A percentile compares a stretch with the other conserved stretches of the same genome.
These are phyloP conservation scores for Garra rufa DNA, from an alignment of 2,113 vertebrate species.

Conservation along the genomic window DNA sequence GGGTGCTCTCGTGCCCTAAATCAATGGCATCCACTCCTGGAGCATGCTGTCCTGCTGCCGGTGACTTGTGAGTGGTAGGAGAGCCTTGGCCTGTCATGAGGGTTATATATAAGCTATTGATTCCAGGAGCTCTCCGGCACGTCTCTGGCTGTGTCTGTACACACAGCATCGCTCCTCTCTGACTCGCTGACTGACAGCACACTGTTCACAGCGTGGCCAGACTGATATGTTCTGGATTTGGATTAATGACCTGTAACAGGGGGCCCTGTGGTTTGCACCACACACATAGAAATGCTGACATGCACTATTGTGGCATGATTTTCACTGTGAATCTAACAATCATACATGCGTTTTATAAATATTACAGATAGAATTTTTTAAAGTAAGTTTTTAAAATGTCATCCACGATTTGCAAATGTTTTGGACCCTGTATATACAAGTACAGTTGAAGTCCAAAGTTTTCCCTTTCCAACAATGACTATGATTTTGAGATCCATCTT, in stretches of 20 bases:
- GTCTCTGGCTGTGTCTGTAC: constrained; percentile 38
- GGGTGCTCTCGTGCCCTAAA: constrained; percentile 30
- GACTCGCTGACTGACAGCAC: constrained; percentile 37
- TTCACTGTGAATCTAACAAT: constrained; percentile 3
- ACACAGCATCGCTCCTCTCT: constrained; percentile 37
- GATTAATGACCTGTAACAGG: constrained; percentile 49
- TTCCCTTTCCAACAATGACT: no score
- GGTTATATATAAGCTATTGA: constrained; percentile 55
- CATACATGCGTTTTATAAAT: not conserved
- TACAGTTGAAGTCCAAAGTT: no score
- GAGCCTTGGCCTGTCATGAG: constrained; percentile 52
- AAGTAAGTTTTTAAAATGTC: no score
- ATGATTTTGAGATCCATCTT: no score
- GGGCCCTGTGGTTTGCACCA: constrained; percentile 3
- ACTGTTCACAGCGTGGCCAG: constrained; percentile 37
- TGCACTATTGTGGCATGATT: not conserved
- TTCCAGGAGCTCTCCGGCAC: constrained; percentile 20
- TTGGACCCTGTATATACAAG: not conserved
- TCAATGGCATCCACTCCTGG: constrained; percentile 40
- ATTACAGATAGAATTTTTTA: not conserved
- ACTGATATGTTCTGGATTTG: constrained; percentile 46
- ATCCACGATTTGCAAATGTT: not conserved
- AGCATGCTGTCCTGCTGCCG: constrained; percentile 41
- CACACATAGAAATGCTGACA: constrained; percentile 7
- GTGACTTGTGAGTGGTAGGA: constrained; percentile 34